Base-by-base conservation (phyloP, 2,888 invertebrate genomes). In the Tetheella fluctuosa region DNA sequence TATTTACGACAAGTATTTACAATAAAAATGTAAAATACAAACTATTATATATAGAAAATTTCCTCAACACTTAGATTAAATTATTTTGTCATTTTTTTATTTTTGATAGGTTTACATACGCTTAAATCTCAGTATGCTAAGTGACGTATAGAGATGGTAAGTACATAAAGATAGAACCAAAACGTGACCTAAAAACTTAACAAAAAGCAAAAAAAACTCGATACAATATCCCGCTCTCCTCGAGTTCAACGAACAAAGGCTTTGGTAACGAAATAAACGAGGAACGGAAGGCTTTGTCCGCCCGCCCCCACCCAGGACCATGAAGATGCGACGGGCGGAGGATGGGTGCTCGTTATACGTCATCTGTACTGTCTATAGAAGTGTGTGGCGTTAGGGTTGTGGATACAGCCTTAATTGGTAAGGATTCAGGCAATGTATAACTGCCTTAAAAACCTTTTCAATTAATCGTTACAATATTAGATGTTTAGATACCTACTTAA, bases 181-280 rank as follows among this genome's bases (percentile, higher is more conserved):
- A 63, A 63, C 64, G 62, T 77, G 76, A 76, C 76, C 76, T 71
- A 70, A 70, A 76, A 73, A 71, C 69, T 34, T 34, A 2, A 30
- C 62, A 58, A 58, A 57, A 62, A 25, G 25, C 3, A 2, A 25
- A 62, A 60, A 34, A 34, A 13, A 34, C 34, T 20, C 17, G 20
- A 20, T 20, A 48, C 48, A 48, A n/a, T 48, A 20, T 48, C 20
- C 48, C n/a, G 20, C 20, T 48, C 42, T 42, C 20, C 48, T 20
- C 48, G 48, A 48, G 63, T 60, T 65, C 57, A 69, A 72, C 70
- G 84, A 86, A 87, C 85, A 85, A 86, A 85, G 83, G 81, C 77
- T 70, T 69, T 64, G 71, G 69, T 76, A 71, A 74, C 70, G 74
- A 71, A 80, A 83, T 83, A 81, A 81, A 79, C 80, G 75, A 77